Base-by-base conservation (phyloP, 2,888 invertebrate genomes). In the Chrysolina americana region DNA sequence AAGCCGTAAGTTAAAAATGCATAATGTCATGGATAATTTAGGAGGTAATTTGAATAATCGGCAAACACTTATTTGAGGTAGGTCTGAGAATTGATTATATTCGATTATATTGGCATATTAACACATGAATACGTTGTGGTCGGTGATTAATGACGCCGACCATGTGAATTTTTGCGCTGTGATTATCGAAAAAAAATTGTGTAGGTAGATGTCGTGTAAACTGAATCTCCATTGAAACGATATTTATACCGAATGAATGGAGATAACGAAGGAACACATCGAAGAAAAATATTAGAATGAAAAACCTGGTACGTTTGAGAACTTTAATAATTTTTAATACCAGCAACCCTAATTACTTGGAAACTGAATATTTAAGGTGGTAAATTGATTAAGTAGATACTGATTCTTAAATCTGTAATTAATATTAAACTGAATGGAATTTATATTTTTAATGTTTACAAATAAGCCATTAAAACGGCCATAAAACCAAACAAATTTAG, bases 1-100 rank as follows among this genome's bases (percentile, higher is more conserved):
- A 53, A 41, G 11, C 53, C 41, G 36, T 68, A 68, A 56, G 41
- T 68, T n/a, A 53, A 68, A 66, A 68, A 68, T 41, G 53, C 53
- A 15, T 68, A 56, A 53, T 68, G 68, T 41, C 53, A 53, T 53
- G 68, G 68, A 66, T 68, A 53, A 68, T 68, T 56, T 56, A 68
- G 53, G 19, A 53, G 53, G 19, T 68, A 53, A 68, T 68, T 68
- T 53, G 36, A 50, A 23, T 68, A 68, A 68, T 68, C 53, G 68
- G 28, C 17, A 41, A 68, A 50, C 41, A 41, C 56, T 19, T 44
- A 68, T 53, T 68, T 28, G 68, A 68, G 41, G 68, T 50, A 28
- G 28, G 50, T 66, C 59, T 59, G 59, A 59, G 59, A 36, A 59
- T 23, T 36, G 59, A 59, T 59, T 59, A 59, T 28, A 59, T 59